Evolutionary conservation across 35 echinoderm and acorn worm species (phyloP), one percentile per base, ranked within the genome.

Genomic region (Acanthaster planci): DNA sequence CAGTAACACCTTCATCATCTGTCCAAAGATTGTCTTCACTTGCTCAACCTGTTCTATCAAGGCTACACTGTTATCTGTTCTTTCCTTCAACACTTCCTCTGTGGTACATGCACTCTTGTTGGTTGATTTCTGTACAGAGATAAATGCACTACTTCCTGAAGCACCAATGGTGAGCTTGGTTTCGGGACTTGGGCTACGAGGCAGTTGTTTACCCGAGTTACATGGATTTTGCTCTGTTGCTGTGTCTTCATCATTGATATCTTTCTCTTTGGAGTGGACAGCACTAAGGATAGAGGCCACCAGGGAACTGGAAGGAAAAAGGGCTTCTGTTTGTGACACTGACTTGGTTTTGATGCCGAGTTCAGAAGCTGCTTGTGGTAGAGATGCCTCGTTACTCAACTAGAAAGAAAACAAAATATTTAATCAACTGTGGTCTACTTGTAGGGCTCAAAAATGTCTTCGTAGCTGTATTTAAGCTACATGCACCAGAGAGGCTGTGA

Each of bases 211-310:
- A 6, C 4, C 4, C 10, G 64, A 72, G 26, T 2, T 10, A 27
- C 2, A 15, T 10, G 10, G 26, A 8, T 21, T 34, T 72, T 72
- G 21, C 14, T n/a, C 14, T 26, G 1, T 2, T 31, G 2, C 26
- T 29, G 2, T 35, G 23, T 72, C 64, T 72, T 26, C 1, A 72
- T 19, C 57, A 60, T 60, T 60, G 57, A 60, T 19, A 5, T 26
- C 64, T 14, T 72, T 26, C 10, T 78, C 84, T 21, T 52, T 86
- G 38, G 50, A 59, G 7, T 86, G 67, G 9, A 86, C 29, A 47
- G 87, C 87, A 37, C 60, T 77, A 1, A 89, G 80, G 19, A 89
- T 80, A 36, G 87, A 89, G 0, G 80, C 87, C 26, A 89, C 87
- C 5, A 72, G 23, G 34, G 64, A 72, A 14, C 64, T 26, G 30